Evolutionary conservation across 2,113 vertebrate species (phyloP), one percentile per base, ranked within the genome.

Genomic region (Smithornis capensis): DNA sequence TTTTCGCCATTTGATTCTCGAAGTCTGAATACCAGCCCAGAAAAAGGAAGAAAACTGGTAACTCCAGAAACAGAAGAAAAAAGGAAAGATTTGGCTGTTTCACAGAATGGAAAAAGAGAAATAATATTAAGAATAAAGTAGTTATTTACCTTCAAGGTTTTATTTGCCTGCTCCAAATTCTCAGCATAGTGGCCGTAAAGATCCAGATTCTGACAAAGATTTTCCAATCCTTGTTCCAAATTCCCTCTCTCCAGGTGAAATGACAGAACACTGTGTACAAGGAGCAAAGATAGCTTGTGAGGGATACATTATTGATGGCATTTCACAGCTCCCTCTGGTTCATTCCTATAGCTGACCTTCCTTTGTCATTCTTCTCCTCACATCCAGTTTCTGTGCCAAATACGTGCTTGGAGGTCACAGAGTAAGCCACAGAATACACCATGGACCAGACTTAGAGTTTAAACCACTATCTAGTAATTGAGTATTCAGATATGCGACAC

Each of bases 181-280:
- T 99, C 98, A 80, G 97, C 98, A 18, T 98, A 99, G 3, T 91
- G 96, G 38, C 90, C 97, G 91, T 99, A 99, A 92, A 98, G 95
- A 63, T 98, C 97, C 70, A 99, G 90, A 60, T 98, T 97, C 64
- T 95, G 95, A 90, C 98, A 98, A 96, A 99, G 98, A 60, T 97
- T 91, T 52, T 99, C 98, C 25, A 99, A 84, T 19, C 99, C 99
- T 21, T 29, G 52, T 13, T 96, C 98, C 83, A 99, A 78, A 76
- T 97, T 96, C 10, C 98, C 98, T 42, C 96, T 97, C 93, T 99
- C 98, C 94, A 99, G 89, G 78, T 98, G 96, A 79, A 97, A 92
- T 27, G 98, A 97, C 53, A 99, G 93, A 75, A 97, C 95, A 90
- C 99, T 99, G 97, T 45, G 45, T 29, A 49, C 17, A 69, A 60